phyloP scores from a whole-genome alignment of 2,888 invertebrate species.

The Rhimphoctona megacephalus region DNA sequence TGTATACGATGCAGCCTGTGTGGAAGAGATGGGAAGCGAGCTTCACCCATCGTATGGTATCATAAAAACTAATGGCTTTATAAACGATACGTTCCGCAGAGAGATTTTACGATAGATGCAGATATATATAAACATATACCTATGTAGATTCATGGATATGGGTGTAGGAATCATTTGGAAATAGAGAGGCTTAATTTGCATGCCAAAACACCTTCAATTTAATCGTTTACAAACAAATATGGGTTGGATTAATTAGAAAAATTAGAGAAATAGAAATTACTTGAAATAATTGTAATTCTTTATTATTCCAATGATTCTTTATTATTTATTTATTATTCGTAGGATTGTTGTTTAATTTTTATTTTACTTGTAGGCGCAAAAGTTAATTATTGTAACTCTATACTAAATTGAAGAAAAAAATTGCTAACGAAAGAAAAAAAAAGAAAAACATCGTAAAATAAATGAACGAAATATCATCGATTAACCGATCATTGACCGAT shows the following conservation, averaged over 20 bases:
- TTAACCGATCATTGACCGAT: neutral
- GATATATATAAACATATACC: slow-evolving; percentile 4
- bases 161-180: neutral
- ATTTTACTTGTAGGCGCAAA: neutral
- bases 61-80: slow-evolving; percentile 68
- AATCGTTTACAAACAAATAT: neutral
- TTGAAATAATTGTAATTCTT: neutral
- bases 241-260: neutral
- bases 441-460: neutral
- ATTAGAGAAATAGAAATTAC: neutral
- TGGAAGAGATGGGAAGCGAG: neutral
- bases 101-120: slow-evolving; percentile 61
- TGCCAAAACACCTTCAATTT: slow-evolving; percentile 14
- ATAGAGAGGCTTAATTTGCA: neutral
- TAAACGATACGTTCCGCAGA: slow-evolving; percentile 63
- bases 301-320: neutral
- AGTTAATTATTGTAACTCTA: neutral
- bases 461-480: neutral
- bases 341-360: neutral
- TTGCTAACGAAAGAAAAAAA: neutral
- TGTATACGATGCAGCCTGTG: slow-evolving; percentile 15
- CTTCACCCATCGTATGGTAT: slow-evolving; percentile 33
- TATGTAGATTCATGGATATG: neutral
- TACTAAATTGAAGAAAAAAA: slow-evolving; percentile 1
- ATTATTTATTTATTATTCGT: neutral